Percentiles rank a stretch among this genome's conserved stretches.
Evolutionary conservation across 1,140 invertebrate genomes (phyloP).

Genomic region (Saccostrea echinata): DNA sequence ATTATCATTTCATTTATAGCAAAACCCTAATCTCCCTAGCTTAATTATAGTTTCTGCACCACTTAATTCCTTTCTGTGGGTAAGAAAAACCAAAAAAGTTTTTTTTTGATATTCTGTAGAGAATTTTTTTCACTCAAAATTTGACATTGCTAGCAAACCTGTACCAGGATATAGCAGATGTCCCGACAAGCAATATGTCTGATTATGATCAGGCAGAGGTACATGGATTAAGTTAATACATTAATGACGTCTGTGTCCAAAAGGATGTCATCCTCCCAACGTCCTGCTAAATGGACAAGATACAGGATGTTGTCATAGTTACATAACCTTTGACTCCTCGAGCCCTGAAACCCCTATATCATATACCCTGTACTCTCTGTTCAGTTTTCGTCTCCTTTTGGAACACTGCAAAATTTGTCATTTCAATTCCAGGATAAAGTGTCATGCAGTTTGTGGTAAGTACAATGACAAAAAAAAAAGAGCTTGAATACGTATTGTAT

Average conservation of each 20-base stretch:
- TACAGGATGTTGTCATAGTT: constrained; percentile 38
- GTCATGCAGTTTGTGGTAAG: constrained; percentile 19
- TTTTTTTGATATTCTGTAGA: too few species aligned
- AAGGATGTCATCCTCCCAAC: not conserved
- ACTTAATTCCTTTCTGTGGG: too few species aligned
- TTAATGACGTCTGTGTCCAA: constrained; percentile 4
- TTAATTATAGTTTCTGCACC: too few species aligned
- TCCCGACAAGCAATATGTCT: not conserved
- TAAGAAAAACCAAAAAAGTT: too few species aligned
- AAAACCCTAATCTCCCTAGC: too few species aligned
- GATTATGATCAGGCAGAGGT: not conserved
- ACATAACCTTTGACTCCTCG: constrained; percentile 2
- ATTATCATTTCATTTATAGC: too few species aligned
- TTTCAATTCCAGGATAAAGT: constrained; percentile 20
- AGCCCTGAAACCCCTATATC: not conserved
- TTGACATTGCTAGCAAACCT: not conserved
- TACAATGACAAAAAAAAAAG: not conserved
- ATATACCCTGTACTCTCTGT: not conserved
- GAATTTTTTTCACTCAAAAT: too few species aligned
- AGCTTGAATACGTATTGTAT: constrained; percentile 18
- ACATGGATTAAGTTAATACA: not conserved
- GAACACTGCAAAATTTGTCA: constrained; percentile 31
- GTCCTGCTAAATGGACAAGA: not conserved
- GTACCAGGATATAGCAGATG: not conserved
- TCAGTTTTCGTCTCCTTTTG: not conserved